Evolutionary conservation across 2,797 vertebrate species (phyloP), one percentile per base, ranked within the genome.

Genomic region (Epinephelus awoara): DNA sequence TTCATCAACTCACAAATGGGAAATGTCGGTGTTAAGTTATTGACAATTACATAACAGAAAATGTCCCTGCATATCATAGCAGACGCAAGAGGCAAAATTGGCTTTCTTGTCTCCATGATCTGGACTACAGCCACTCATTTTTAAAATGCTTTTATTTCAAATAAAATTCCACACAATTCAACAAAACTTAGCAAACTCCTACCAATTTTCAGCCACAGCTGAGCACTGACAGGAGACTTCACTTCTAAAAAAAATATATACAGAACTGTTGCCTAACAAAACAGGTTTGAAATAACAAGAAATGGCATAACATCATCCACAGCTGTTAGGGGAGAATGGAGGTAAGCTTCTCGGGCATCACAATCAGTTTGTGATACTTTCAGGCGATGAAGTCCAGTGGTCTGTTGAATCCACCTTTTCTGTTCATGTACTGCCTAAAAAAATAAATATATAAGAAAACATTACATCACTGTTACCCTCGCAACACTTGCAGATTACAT

Each of bases 341-440:
- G 55, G 27, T 18, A 21, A 63, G 44, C 17, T 65, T 75, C 47
- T 62, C 21, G 0, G 19, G 18, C n/a, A 71, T 65, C 52, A 66
- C 13, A 8, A 51, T n/a, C 21, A 71, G 73, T 8, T 72, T 59
- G 12, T 62, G 61, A 68, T 8, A 7, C 75, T 19, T 49, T 98
- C 93, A 99, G 21, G 98, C 98, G 27, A 99, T 98, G 92, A 99
- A 99, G 93, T 99, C 98, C 95, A 99, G 93, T 8, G 98, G 98
- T 93, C 98, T 97, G 96, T 99, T 99, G 94, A 99, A 99, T 80
- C 98, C 98, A 85, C 98, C 98, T 95, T 99, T 99, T 71, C 97
- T 96, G 96, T 99, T 99, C 97, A 99, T 99, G 93, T 99, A 99
- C 74, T 99, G 98, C 95, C 98, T 99, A 78, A 73, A 85, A 78